A percentile compares a stretch with the other conserved stretches of the same genome.
These are phyloP conservation scores for Actinia equina DNA, from an alignment of 64 coral and sea anemone genomes.

Conservation along the genomic window DNA sequence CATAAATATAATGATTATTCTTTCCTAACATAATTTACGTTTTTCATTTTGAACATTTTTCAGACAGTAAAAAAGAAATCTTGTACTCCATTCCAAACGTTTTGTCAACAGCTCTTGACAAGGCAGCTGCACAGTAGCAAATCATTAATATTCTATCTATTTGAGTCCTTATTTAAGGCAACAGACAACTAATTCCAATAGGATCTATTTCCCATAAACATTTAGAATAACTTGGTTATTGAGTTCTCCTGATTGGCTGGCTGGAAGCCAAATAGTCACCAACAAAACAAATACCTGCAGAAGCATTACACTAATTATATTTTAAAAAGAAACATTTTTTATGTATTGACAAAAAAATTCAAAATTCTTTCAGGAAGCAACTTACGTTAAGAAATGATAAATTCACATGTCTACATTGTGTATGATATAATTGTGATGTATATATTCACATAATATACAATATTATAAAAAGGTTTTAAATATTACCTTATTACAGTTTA, in stretches of 20 bases:
- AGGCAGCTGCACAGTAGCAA: not conserved
- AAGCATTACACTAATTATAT: not conserved
- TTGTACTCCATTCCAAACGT: not conserved
- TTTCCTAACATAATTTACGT: not conserved
- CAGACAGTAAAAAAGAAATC: not conserved
- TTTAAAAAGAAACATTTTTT: not conserved
- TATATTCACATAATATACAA: not conserved
- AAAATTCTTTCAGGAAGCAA: not conserved
- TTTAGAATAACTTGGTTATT: not conserved
- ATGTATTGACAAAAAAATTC: not conserved
- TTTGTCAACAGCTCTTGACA: not conserved
- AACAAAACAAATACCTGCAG: not conserved
- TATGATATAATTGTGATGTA: not conserved
- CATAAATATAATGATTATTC: not conserved
- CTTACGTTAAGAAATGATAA: not conserved
- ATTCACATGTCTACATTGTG: not conserved
- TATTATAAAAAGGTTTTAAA: too few relatives aligned
- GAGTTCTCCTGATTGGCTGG: not conserved
- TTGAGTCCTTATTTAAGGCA: not conserved
- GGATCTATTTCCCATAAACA: not conserved
- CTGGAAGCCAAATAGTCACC: not conserved
- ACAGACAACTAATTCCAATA: constrained; percentile 15
- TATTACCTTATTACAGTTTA: too few relatives aligned
- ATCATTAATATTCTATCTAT: constrained; percentile 17
- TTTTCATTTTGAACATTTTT: not conserved